phyloP scores from a whole-genome alignment of 1,140 invertebrate genomes.

The Lordiphosa clarofinis region DNA sequence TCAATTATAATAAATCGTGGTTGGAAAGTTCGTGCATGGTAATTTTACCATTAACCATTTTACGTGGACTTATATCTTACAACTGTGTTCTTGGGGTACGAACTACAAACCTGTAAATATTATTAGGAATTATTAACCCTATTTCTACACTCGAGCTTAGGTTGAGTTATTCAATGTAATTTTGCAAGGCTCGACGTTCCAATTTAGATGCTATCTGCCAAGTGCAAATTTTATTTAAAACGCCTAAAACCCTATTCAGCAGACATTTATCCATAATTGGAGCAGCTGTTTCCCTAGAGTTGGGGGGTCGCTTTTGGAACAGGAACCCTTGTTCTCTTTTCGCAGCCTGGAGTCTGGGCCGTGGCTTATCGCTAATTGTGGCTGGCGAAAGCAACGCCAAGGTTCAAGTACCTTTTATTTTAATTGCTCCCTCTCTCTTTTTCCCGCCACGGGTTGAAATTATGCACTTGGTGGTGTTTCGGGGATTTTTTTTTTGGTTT shows the following conservation, averaged over 20 bases:
- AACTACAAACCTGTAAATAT: no score
- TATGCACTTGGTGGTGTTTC: constrained; percentile 16
- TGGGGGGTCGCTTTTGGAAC: constrained; percentile 4
- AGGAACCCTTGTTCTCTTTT: constrained; percentile 7
- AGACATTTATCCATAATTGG: constrained; percentile 46
- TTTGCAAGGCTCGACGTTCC: no score
- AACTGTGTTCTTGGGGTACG: no score
- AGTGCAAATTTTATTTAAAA: constrained; percentile 32
- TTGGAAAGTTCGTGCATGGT: no score
- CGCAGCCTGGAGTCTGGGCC: constrained; percentile 14
- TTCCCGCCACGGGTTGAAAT: constrained; percentile 3
- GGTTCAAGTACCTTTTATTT: constrained; percentile 63
- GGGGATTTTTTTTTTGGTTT: constrained; percentile 32
- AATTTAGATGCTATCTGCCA: not conserved
- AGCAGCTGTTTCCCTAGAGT: constrained; percentile 49
- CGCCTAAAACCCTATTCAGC: constrained; percentile 33
- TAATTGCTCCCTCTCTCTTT: constrained; percentile 46
- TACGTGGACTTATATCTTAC: no score
- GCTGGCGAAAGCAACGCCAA: constrained; percentile 35
- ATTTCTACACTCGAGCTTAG: no score
- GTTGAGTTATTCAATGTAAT: no score
- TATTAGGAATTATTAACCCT: no score
- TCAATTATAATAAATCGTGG: no score
- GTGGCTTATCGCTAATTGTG: constrained; percentile 71
- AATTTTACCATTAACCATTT: no score